These are phyloP conservation scores for Hesperophylax magnus DNA, from an alignment of 1,140 invertebrate genomes.

Conservation along the genomic window DNA sequence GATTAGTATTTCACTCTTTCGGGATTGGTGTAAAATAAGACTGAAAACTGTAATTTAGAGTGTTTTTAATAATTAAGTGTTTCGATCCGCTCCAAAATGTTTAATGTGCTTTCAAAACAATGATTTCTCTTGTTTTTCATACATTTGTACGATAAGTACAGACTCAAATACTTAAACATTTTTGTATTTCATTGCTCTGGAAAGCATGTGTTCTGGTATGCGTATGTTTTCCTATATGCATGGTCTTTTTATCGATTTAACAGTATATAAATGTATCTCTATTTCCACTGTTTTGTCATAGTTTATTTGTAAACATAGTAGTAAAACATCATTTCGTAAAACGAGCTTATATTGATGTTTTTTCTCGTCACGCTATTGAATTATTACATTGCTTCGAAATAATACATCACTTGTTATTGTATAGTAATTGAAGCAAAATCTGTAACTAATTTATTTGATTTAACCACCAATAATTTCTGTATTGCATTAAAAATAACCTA, in stretches of 20 bases:
- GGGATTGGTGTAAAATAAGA: conserved; percentile 42
- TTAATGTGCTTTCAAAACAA: conserved; percentile 5
- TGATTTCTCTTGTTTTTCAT: conserved; percentile 30
- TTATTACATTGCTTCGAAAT: too few relatives aligned
- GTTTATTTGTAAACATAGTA: conserved; percentile 24
- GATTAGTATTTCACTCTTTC: background rate
- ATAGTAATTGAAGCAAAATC: background rate
- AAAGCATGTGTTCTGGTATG: conserved; percentile 13
- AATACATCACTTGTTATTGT: too few relatives aligned
- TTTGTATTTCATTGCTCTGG: conserved; percentile 22
- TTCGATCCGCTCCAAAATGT: background rate
- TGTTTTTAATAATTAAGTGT: conserved; percentile 31
- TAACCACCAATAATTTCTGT: too few relatives aligned
- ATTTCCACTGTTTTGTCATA: background rate
- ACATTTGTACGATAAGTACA: conserved; percentile 47
- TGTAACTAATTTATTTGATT: too few relatives aligned
- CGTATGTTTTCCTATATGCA: background rate
- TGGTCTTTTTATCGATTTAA: background rate
- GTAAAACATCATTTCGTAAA: background rate
- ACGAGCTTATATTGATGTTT: conserved; percentile 16
- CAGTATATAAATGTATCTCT: background rate
- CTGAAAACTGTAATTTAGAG: conserved; percentile 3
- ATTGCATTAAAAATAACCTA: too few relatives aligned
- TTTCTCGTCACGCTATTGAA: background rate
- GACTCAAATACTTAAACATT: conserved; percentile 31